Evolutionary conservation across 2,797 vertebrate species (phyloP).

Genomic region (Denticeps clupeoides): DNA sequence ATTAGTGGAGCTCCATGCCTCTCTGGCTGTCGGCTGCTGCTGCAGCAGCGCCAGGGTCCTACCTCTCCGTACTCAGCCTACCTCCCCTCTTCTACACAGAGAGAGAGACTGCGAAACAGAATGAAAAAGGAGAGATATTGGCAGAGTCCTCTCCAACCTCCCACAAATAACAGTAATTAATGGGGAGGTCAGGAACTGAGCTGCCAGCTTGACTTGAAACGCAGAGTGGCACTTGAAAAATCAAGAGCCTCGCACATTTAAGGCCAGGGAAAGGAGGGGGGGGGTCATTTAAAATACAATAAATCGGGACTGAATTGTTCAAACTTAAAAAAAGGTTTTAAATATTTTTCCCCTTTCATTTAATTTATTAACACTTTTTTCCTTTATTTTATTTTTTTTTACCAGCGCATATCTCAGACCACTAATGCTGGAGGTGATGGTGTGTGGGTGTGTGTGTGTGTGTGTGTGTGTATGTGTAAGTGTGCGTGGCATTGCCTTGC

Average conservation of each 20-base stretch:
- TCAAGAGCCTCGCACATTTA: constrained; percentile 76
- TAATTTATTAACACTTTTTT: neutral
- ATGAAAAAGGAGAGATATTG: constrained; percentile 37
- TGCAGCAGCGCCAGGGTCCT: constrained; percentile 38
- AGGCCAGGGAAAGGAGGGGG: constrained; percentile 17
- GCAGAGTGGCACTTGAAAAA: constrained; percentile 91
- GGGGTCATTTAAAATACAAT: constrained; percentile 11
- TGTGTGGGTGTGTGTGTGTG: no score
- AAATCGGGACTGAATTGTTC: constrained; percentile 1
- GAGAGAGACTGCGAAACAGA: constrained; percentile 29
- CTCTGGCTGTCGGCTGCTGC: constrained; percentile 37
- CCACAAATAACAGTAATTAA: constrained; percentile 97
- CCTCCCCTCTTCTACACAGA: constrained; percentile 15
- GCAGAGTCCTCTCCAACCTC: constrained; percentile 48
- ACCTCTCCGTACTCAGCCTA: constrained; percentile 9
- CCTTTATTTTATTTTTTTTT: no score
- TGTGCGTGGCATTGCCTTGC: constrained; percentile 1
- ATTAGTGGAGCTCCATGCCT: constrained; percentile 76
- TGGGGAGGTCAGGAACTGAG: constrained; percentile 86
- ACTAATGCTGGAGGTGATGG: no score
- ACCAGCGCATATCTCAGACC: no score
- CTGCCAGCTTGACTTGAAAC: constrained; percentile 83
- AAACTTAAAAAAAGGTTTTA: neutral
- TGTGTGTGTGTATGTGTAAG: no score
- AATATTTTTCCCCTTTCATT: neutral